phyloP scores from a whole-genome alignment of 2,888 invertebrate genomes.

The Harpalus rufipes region DNA sequence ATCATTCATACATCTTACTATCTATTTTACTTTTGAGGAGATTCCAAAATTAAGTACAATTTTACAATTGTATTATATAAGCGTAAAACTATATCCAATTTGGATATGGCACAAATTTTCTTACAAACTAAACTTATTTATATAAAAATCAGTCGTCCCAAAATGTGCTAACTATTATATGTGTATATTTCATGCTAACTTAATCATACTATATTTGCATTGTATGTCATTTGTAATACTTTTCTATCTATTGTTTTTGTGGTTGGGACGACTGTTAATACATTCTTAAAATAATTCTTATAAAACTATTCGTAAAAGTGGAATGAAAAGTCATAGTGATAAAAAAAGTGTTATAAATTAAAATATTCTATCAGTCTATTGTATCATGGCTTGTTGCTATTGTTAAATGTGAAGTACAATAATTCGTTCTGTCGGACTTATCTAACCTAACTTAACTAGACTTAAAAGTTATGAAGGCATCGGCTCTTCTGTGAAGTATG shows the following conservation, averaged over 20 bases:
- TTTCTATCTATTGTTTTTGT: neutral
- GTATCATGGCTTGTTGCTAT: constrained; percentile 60
- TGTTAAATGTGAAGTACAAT: constrained; percentile 51
- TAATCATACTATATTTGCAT: constrained; percentile 1
- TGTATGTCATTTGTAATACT: constrained; percentile 31
- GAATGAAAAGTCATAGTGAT: constrained; percentile 45
- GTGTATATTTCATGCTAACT: no score
- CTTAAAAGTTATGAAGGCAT: constrained; percentile 69
- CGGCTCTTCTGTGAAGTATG: constrained; percentile 87
- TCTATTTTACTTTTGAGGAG: constrained; percentile 21
- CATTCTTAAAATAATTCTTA: constrained; percentile 3
- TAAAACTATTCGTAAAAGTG: constrained; percentile 4
- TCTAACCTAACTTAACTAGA: constrained; percentile 13
- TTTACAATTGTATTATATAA: constrained; percentile 37
- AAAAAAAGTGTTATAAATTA: constrained; percentile 46
- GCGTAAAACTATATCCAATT: constrained; percentile 56
- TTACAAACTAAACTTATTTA: neutral
- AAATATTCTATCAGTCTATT: constrained; percentile 65
- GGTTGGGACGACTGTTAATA: neutral
- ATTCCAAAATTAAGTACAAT: constrained; percentile 44
- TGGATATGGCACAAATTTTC: constrained; percentile 56
- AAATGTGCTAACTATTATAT: neutral
- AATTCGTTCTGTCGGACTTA: constrained; percentile 32
- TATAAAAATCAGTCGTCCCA: constrained; percentile 15
- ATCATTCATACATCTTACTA: constrained; percentile 1